Percentiles rank a stretch among this genome's conserved stretches.
These are phyloP conservation scores for Tipula confusa DNA, from an alignment of 2,888 invertebrate genomes.

Conservation along the genomic window DNA sequence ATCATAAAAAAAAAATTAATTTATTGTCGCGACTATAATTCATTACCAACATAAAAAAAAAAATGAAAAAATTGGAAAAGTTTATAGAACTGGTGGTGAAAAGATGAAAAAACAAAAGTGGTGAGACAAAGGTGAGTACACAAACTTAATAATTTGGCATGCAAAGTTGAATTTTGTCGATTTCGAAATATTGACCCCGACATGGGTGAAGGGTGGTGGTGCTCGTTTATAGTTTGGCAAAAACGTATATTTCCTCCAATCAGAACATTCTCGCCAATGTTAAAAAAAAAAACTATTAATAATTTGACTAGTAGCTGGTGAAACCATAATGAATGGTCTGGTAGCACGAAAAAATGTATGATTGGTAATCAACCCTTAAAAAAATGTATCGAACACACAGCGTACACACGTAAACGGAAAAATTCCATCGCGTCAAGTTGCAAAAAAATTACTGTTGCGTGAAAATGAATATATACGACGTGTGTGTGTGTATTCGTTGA, in stretches of 20 bases:
- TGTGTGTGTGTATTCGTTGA: not conserved
- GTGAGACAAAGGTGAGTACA: not conserved
- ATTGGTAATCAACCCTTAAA: not conserved
- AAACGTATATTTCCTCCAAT: not conserved
- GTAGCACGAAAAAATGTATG: not conserved
- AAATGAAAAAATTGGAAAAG: not conserved
- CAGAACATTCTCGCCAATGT: not conserved
- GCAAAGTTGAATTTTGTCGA: not conserved
- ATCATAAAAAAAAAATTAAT: constrained; percentile 6
- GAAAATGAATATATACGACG: not conserved
- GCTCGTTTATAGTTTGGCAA: not conserved
- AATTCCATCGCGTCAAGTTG: not conserved
- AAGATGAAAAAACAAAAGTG: not conserved
- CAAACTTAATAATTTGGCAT: not conserved
- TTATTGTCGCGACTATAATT: constrained; percentile 20
- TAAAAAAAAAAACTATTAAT: too few species aligned
- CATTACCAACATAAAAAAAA: not conserved
- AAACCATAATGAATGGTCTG: not conserved
- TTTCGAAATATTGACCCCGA: not conserved
- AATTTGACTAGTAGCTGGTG: not conserved
- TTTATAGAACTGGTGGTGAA: not conserved
- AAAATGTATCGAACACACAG: not conserved
- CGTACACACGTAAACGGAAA: not conserved
- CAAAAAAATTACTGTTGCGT: not conserved
- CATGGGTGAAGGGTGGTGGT: not conserved